Base-by-base conservation (phyloP, 1,140 invertebrate species). In the Lepidurus packardi region DNA sequence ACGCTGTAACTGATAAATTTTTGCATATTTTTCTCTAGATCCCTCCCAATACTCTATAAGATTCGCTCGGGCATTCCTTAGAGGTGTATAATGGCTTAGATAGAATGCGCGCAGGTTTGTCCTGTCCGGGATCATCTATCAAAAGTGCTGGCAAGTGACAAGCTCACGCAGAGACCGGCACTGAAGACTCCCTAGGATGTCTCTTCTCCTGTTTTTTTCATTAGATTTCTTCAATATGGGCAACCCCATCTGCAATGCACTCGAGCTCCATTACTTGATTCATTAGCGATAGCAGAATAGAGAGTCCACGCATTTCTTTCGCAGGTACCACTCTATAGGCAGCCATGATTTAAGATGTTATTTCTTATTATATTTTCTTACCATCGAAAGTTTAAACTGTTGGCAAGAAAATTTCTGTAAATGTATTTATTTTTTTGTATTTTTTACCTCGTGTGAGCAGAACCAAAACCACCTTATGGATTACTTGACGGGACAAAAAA, bases 121-220 rank as follows among this genome's bases (percentile, higher is more conserved):
- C 13, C 47, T 13, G 13, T n/a, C 47, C 47, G 47, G 47, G 47
- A 65, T 65, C 47, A 65, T 65, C 47, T 65, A 65, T 65, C 47
- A 65, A 65, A 65, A 21, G 21, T 65, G 47, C 47, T 65, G 47
- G 47, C 47, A 65, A 65, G 47, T 65, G 47, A 65, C 47, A 65
- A 65, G 47, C 47, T 65, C 47, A 65, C 47, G 47, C 47, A 65
- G 47, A 65, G 47, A 65, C 47, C 47, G 47, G 47, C 47, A 65
- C 47, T 65, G 47, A 13, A 65, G 47, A 65, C 47, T 65, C 47
- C 47, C 8, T 65, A 65, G 47, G 47, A 65, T 65, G 47, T 65
- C 47, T 65, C 47, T 65, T 65, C 47, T 65, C 47, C 47, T 21
- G 47, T 65, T 65, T 65, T 65, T 21, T 65, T 65, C 47, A 9